phyloP scores from a whole-genome alignment of 1,140 invertebrate genomes.

The Nebria ingens region DNA sequence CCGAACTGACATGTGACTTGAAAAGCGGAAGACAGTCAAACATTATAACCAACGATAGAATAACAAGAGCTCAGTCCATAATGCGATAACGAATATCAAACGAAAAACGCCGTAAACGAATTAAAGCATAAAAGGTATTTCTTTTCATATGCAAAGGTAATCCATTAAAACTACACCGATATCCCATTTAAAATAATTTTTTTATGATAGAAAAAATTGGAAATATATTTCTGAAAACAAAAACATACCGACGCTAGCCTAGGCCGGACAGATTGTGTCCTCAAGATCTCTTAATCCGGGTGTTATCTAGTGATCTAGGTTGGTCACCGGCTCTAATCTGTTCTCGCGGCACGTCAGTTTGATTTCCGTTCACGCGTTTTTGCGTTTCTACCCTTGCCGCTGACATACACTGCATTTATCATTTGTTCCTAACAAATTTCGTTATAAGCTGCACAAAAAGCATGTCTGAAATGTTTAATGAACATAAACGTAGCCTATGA shows the following conservation, averaged over 20 bases:
- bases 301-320: not conserved
- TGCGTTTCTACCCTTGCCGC: too few species aligned
- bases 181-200: not conserved
- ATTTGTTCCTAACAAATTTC: too few species aligned
- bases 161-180: not conserved
- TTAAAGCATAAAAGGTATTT: not conserved
- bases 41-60: not conserved
- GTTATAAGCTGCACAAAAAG: too few species aligned
- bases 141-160: not conserved
- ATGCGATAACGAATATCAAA: not conserved
- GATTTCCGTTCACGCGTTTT: not conserved
- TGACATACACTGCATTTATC: too few species aligned
- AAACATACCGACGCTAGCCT: not conserved
- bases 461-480: too few species aligned
- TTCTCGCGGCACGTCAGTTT: not conserved
- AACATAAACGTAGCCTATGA: too few species aligned
- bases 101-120: not conserved
- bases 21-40: not conserved
- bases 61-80: not conserved
- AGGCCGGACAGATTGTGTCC: not conserved
- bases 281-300: not conserved
- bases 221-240: not conserved
- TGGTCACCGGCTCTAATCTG: not conserved
- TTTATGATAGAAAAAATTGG: not conserved
- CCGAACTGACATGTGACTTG: not conserved